Conservation (phyloP, 2,888 invertebrate genomes). For the Gandaritis pyraliata region DNA sequence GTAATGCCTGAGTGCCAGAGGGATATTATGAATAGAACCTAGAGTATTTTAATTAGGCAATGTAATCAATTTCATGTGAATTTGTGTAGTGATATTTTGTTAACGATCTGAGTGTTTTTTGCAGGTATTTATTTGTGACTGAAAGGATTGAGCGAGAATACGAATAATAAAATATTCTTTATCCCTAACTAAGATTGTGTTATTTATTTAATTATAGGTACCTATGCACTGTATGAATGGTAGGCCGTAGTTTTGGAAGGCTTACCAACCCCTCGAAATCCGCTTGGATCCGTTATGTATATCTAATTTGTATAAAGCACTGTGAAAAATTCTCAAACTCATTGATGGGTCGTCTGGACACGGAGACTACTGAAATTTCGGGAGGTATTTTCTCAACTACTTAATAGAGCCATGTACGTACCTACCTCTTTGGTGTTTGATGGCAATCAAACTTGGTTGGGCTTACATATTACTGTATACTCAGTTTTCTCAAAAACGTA, state of each 20-base stretch:
- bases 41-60: neutral
- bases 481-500: no score
- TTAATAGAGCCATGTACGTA: no score
- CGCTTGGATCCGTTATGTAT: no score
- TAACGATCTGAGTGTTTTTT: conserved; percentile 63
- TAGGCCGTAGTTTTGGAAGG: neutral
- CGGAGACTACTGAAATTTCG: no score
- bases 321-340: no score
- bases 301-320: no score
- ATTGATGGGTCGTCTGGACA: no score
- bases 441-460: no score
- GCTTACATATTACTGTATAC: no score
- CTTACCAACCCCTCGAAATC: no score
- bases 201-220: conserved; percentile 1
- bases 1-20: conserved; percentile 6
- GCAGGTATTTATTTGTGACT: conserved; percentile 60
- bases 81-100: conserved; percentile 48
- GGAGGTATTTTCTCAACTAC: no score
- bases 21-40: neutral
- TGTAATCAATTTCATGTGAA: conserved; percentile 32
- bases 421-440: no score
- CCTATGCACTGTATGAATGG: neutral
- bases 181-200: neutral
- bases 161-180: conserved; percentile 25
- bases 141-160: conserved; percentile 46